Conservation (phyloP, 2,797 vertebrate species). For the Falco cherrug region DNA sequence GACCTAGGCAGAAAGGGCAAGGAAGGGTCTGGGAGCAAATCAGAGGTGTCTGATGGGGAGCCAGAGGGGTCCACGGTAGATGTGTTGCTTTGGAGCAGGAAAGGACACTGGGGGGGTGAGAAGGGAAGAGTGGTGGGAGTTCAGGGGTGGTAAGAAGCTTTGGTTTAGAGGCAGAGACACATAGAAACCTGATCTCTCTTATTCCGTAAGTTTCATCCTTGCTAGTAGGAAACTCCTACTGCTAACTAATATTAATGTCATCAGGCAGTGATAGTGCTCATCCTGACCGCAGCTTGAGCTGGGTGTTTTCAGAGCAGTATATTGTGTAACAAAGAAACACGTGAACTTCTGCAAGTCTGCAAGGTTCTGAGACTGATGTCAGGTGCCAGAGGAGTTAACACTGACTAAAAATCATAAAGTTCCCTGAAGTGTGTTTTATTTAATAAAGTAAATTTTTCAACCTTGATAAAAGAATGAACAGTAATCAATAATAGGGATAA, state of each 20-base stretch:
- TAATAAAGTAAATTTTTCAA: background rate
- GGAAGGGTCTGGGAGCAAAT: background rate
- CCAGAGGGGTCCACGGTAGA: accelerated
- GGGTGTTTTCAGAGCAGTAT: background rate
- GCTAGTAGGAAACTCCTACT: background rate
- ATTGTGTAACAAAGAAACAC: background rate
- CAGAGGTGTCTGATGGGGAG: background rate
- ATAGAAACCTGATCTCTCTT: background rate
- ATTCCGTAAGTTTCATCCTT: background rate
- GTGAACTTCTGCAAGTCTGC: background rate
- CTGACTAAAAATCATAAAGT: background rate
- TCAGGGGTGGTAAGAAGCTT: background rate
- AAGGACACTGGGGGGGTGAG: background rate
- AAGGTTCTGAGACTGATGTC: background rate
- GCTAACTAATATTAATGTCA: background rate
- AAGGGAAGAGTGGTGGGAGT: background rate
- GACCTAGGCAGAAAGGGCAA: background rate
- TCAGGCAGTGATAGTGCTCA: background rate
- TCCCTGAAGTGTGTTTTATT: background rate
- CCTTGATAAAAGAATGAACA: background rate
- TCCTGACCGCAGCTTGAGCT: background rate
- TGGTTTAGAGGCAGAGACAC: background rate
- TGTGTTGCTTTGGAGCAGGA: background rate
- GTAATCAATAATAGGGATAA: background rate
- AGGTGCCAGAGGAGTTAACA: background rate